phyloP scores from a whole-genome alignment of 1,140 invertebrate species.

The Drosophila baimaii region DNA sequence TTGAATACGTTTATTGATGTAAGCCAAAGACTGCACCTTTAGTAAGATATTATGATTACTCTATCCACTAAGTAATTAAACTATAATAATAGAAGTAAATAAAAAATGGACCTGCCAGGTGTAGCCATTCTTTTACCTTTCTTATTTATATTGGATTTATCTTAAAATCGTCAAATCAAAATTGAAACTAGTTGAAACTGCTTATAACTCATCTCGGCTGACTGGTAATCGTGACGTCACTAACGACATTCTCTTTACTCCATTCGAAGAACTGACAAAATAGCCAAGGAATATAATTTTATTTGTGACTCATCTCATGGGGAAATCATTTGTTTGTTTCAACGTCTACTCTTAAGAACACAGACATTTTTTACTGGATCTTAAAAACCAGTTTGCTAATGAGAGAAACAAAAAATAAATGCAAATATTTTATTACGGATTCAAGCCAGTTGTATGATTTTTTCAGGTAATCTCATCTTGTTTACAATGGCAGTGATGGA shows the following conservation, averaged over 20 bases:
- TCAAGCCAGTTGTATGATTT: slow-evolving; percentile 1
- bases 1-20: slow-evolving; percentile 6
- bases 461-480: slow-evolving; percentile 7
- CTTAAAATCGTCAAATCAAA: not conserved
- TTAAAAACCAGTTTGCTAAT: slow-evolving; percentile 36
- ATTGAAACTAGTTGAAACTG: slow-evolving; percentile 27
- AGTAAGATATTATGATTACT: not conserved
- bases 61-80: not conserved
- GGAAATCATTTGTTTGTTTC: slow-evolving; percentile 26
- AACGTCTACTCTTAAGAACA: not conserved
- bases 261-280: slow-evolving; percentile 11
- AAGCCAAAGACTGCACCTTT: not conserved
- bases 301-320: slow-evolving; percentile 25
- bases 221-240: slow-evolving; percentile 42
- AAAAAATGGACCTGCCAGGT: not conserved
- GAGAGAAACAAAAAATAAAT: slow-evolving; percentile 25
- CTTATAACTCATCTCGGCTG: slow-evolving; percentile 11
- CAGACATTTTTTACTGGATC: slow-evolving; percentile 28
- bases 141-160: slow-evolving; percentile 2
- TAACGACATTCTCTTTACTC: slow-evolving; percentile 24
- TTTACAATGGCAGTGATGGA: not conserved
- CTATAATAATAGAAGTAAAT: no score
- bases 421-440: slow-evolving; percentile 27
- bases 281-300: slow-evolving; percentile 12
- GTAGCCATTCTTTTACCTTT: not conserved